These are phyloP conservation scores for Parazoanthus swiftii DNA, from an alignment of 92 coral and sea anemone species.

Conservation along the genomic window DNA sequence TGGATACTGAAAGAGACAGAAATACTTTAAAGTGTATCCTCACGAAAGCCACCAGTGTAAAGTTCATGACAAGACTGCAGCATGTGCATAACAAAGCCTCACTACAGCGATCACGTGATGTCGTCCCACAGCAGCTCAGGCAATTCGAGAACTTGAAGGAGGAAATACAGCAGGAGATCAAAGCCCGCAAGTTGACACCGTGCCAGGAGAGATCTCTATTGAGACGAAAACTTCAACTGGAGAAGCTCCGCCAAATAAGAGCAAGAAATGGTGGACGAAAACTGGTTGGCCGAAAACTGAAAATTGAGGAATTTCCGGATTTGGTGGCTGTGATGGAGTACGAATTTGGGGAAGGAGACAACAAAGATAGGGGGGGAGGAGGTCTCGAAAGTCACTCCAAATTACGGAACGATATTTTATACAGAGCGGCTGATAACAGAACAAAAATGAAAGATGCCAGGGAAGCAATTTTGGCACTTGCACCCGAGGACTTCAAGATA, in stretches of 20 bases:
- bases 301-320: slow-evolving; percentile 53
- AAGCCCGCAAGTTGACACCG: slow-evolving; percentile 27
- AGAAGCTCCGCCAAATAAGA: slow-evolving; percentile 41
- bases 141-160: slow-evolving; percentile 43
- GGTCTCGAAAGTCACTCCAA: slow-evolving; percentile 57
- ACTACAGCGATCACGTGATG: slow-evolving; percentile 37
- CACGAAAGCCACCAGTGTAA: slow-evolving; percentile 42
- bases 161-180: slow-evolving; percentile 31
- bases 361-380: slow-evolving; percentile 52
- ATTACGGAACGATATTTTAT: slow-evolving; percentile 45
- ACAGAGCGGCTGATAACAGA: slow-evolving; percentile 53
- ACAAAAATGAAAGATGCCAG: slow-evolving; percentile 56
- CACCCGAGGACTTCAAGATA: slow-evolving; percentile 42
- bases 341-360: slow-evolving; percentile 51
- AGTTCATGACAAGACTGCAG: slow-evolving; percentile 50
- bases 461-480: slow-evolving; percentile 52
- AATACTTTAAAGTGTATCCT: slow-evolving; percentile 45
- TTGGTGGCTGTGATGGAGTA: slow-evolving; percentile 44
- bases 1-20: slow-evolving; percentile 51
- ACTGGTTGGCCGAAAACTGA: slow-evolving; percentile 41
- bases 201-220: slow-evolving; percentile 20
- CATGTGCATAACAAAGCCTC: slow-evolving; percentile 38
- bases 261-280: slow-evolving; percentile 37
- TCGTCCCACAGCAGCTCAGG: slow-evolving; percentile 36
- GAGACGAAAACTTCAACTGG: slow-evolving; percentile 34